phyloP scores from a whole-genome alignment of 2,113 vertebrate species.

The Epinephelus cyanopodus region DNA sequence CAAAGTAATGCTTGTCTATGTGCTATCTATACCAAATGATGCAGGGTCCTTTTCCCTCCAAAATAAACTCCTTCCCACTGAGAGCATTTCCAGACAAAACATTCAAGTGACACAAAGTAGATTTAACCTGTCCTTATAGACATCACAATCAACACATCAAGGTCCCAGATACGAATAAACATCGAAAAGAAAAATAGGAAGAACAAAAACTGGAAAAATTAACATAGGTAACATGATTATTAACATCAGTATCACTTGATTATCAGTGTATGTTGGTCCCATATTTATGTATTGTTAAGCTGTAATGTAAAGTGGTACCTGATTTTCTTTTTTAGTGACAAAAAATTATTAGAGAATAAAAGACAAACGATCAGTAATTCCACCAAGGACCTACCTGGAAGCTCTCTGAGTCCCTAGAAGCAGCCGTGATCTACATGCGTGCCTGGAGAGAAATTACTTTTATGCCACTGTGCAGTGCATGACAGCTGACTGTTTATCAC shows the following conservation, averaged over 20 bases:
- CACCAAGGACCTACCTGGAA: constrained; percentile 11
- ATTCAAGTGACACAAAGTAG: background rate
- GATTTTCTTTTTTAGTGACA: background rate
- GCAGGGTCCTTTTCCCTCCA: too few species aligned
- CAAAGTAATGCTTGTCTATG: too few species aligned
- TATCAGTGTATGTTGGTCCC: too few species aligned
- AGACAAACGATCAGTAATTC: background rate
- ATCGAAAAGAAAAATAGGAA: background rate
- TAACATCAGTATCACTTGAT: background rate
- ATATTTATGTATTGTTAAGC: too few species aligned
- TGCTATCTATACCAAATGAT: too few species aligned
- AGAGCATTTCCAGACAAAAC: background rate
- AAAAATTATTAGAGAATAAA: background rate
- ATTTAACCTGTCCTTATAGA: background rate
- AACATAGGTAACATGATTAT: background rate
- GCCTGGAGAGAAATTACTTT: background rate
- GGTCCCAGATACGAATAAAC: background rate
- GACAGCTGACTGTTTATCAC: background rate
- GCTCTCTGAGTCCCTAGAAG: background rate
- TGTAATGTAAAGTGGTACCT: background rate
- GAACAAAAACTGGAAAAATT: too few species aligned
- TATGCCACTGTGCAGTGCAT: background rate
- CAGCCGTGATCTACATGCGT: background rate
- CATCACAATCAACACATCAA: background rate
- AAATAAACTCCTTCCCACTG: too few species aligned